Base-by-base conservation (phyloP, 1,140 invertebrate species). In the Heliothis subflexa region DNA sequence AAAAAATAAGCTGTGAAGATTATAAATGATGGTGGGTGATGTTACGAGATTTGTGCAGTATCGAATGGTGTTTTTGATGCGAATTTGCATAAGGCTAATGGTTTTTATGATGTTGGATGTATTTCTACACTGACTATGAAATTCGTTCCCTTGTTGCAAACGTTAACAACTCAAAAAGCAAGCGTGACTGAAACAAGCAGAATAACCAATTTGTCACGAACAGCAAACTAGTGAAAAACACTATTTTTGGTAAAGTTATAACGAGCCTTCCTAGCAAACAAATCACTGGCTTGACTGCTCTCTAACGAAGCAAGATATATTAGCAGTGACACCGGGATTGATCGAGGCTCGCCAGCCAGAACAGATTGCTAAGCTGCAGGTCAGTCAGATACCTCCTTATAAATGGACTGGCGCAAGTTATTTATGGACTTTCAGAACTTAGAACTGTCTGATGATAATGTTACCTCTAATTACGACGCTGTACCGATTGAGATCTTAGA, bases 221-320 rank as follows among this genome's bases (percentile, higher is more conserved):
- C 62, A 40, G 49, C 55, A 74, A 52, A 55, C 33, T 33, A 45
- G 28, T 2, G 64, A 21, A 66, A 62, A 50, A 49, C 45, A 18
- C 50, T 68, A 70, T 52, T 52, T 70, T 70, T 52, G 47, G 66
- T 52, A 70, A 70, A 50, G 18, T 70, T 52, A 52, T 52, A 70
- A 70, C 47, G 47, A 70, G 66, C 21, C 13, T 70, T 66, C 62
- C n/a, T 12, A 16, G 62, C 62, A 47, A 66, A 66, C 62, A 66
- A 66, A 66, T 66, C 62, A 66, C 40, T 66, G 40, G 62, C 62
- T 47, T 47, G 62, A 59, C 62, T 40, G 49, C 18, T 25, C 13
- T 40, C 55, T 64, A 76, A 76, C 74, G 74, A 68, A 66, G 74
- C 25, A 40, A 66, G 62, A 77, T 68, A 59, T 50, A 66, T 66